Evolutionary conservation across 2,113 vertebrate genomes (phyloP), one percentile per base, ranked within the genome.

Genomic region (Bufo bufo): DNA sequence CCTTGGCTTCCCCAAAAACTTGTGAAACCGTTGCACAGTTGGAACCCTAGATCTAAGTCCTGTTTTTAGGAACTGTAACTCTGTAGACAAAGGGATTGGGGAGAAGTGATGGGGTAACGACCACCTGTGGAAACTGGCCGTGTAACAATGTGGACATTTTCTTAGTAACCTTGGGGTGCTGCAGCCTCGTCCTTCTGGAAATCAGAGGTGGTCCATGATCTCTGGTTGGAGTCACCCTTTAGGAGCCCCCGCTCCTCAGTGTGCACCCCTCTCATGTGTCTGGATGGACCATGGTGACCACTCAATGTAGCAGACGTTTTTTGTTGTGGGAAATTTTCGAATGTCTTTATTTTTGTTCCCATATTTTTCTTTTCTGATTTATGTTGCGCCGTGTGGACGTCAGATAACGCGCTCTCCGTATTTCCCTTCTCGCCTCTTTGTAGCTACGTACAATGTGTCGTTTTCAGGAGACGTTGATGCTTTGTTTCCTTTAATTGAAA

Each of bases 401-500:
- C 20, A 23, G 50, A 23, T 78, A 12, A 23, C n/a, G 19, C 12
- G 47, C 56, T 78, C 45, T 49, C 16, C 20, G 17, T 13, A 23
- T 56, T 54, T 56, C 77, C 16, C 49, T 23, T 33, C 3, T 13
- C n/a, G 11, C 19, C 20, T 78, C 11, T 23, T 23, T 12, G 77
- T 77, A 52, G 20, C 19, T 6, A 10, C 5, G 20, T 50, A 52
- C 77, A 33, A 52, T 78, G 17, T 78, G 52, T 23, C 47, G n/a
- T 50, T 77, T 77, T 52, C 52, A 52, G 16, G 4, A 10, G 47
- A 52, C 47, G 19, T 52, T 10, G 17, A 52, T 77, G 4, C 74
- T 50, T 20, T 49, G 74, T 77, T 77, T 77, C 4, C 71, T 50
- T 77, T 77, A 49, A 77, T 77, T 77, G 47, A n/a, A 52, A 52